phyloP scores from a whole-genome alignment of 2,113 vertebrate species.

The Rhineura floridana region DNA sequence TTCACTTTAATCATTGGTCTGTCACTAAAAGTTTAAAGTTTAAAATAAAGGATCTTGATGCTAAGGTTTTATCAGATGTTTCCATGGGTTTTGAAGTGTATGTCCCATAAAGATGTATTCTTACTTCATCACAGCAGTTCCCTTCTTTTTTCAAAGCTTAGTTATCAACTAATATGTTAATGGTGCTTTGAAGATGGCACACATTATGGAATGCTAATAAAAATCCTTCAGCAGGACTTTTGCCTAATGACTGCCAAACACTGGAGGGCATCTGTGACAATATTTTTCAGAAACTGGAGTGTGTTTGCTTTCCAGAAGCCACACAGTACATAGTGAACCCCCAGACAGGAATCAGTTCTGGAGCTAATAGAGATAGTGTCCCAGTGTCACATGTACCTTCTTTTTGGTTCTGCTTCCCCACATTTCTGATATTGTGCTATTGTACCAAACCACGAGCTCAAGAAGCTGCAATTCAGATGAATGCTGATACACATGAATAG shows the following conservation, averaged over 20 bases:
- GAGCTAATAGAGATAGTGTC: background rate
- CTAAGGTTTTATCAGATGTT: constrained; percentile 27
- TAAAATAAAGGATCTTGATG: background rate
- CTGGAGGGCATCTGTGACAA: background rate
- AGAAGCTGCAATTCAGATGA: background rate
- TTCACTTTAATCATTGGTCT: background rate
- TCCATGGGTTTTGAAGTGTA: constrained; percentile 22
- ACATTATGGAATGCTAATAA: constrained; percentile 27
- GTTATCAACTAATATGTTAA: background rate
- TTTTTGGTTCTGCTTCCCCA: background rate
- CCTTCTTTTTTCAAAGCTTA: constrained; percentile 28
- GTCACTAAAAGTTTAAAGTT: background rate
- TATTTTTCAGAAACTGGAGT: constrained; percentile 9
- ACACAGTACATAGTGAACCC: background rate
- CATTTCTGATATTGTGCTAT: background rate
- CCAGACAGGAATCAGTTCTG: background rate
- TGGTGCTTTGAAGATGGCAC: constrained; percentile 30
- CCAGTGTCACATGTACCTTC: background rate
- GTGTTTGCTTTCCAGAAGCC: background rate
- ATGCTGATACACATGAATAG: background rate
- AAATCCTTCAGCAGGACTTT: background rate
- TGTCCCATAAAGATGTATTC: background rate
- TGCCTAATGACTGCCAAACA: background rate
- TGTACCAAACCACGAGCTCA: background rate
- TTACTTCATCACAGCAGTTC: background rate